Base-by-base conservation (phyloP, 1,140 invertebrate species). In the Uloborus diversus region DNA sequence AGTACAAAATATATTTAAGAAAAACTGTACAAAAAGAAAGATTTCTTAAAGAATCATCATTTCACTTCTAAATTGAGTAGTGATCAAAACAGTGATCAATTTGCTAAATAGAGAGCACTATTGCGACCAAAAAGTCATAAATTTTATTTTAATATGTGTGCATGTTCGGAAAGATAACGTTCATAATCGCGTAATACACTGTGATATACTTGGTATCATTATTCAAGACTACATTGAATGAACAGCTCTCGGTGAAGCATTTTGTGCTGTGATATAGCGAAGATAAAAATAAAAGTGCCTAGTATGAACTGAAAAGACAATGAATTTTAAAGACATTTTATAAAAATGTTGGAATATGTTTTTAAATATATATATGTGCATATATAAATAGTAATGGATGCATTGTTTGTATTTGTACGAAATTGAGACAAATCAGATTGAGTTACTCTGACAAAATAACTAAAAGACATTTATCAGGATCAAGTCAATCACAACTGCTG, bases 231-330 rank as follows among this genome's bases (percentile, higher is more conserved):
- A 47, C 28, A 13, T 27, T 30, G 30, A 25, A 17, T 64, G 71
- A 33, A 75, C 53, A 42, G 71, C 61, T 75, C 33, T 14, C 14
- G 23, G 30, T 25, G 32, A 61, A 51, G 59, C 49, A 17, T 35
- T 20, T 33, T 42, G 71, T 75, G 71, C 71, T 75, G 71, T 75
- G 71, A 75, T 75, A 75, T 33, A 64, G 71, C 57, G 33, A 75
- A 49, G 59, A 23, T 17, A 23, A 64, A 75, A 28, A 75, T 51
- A 75, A 9, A 42, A 9, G 37, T 17, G 17, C 17, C 37, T n/a
- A n/a, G n/a, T n/a, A n/a, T n/a, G n/a, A n/a, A n/a, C n/a, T n/a
- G n/a, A n/a, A n/a, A n/a, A n/a, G n/a, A n/a, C n/a, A n/a, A n/a
- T n/a, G n/a, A n/a, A n/a, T n/a, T n/a, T n/a, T n/a, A n/a, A n/a